Conservation (phyloP, 2,113 vertebrate genomes). For the human region DNA sequence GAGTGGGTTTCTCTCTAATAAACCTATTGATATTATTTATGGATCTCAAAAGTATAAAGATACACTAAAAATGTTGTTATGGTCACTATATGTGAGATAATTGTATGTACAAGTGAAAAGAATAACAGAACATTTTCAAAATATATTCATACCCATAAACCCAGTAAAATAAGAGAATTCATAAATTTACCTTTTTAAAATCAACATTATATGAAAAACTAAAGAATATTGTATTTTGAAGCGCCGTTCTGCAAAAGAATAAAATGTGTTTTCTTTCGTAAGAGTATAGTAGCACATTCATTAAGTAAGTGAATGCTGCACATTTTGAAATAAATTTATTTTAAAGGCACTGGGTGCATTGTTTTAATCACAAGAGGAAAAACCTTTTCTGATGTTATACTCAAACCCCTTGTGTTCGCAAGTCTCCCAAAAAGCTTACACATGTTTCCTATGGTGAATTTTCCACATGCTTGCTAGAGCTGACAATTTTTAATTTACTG, state of each 20-base stretch:
- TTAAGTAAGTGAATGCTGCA: neutral
- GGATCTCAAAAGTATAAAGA: neutral
- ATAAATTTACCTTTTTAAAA: constrained; percentile 9
- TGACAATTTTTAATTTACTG: constrained; percentile 58
- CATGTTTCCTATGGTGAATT: constrained; percentile 58
- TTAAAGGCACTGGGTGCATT: neutral
- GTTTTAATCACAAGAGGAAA: neutral
- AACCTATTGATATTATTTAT: neutral
- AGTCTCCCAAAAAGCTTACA: neutral
- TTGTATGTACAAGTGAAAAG: constrained; percentile 35
- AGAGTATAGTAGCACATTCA: neutral
- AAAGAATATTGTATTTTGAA: neutral
- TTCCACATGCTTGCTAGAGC: constrained; percentile 48
- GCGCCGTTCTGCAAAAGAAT: neutral
- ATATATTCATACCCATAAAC: neutral
- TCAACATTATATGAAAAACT: neutral
- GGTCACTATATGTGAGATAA: constrained; percentile 37
- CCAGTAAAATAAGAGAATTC: neutral
- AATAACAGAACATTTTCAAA: constrained; percentile 17
- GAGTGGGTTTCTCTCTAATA: neutral
- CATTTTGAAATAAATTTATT: constrained; percentile 26
- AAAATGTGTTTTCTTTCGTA: neutral
- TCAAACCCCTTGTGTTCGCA: neutral
- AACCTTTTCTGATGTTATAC: neutral
- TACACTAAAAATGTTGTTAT: constrained; percentile 24